phyloP scores from a whole-genome alignment of 2,888 invertebrate species.

The Pammene fasciana region DNA sequence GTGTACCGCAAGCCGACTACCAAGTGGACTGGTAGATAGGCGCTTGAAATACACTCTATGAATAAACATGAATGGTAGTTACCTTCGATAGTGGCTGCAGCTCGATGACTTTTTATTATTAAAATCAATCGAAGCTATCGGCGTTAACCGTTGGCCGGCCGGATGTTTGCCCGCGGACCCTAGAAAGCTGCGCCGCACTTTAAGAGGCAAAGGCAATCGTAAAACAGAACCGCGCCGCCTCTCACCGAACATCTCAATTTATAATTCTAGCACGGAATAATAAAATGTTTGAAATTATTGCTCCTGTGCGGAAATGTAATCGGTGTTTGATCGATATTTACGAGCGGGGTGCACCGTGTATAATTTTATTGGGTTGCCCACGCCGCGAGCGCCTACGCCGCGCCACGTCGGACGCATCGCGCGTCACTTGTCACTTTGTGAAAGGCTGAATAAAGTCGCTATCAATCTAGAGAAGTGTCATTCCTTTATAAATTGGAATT shows the following conservation, averaged over 20 bases:
- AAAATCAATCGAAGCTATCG: conserved; percentile 48
- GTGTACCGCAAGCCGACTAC: conserved; percentile 27
- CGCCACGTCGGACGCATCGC: conserved; percentile 18
- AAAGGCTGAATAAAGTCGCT: conserved; percentile 10
- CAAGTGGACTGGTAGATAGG: conserved; percentile 48
- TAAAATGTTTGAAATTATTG: conserved; percentile 65
- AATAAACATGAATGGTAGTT: conserved; percentile 43
- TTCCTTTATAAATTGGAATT: conserved; percentile 16
- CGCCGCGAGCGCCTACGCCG: conserved; percentile 44
- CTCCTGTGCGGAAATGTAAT: conserved; percentile 61
- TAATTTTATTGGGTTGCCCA: conserved; percentile 57
- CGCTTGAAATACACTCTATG: conserved; percentile 41
- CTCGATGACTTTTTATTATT: conserved; percentile 45
- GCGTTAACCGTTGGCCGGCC: conserved; percentile 62
- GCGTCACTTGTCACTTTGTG: conserved; percentile 29
- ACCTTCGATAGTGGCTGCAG: conserved; percentile 36
- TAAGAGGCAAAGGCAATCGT: conserved; percentile 64
- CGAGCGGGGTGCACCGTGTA: conserved; percentile 55
- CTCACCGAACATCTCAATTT: conserved; percentile 68
- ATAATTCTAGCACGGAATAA: conserved; percentile 61
- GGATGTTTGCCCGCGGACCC: conserved; percentile 73
- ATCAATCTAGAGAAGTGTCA: conserved; percentile 7
- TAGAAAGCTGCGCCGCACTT: conserved; percentile 68
- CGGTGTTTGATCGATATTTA: conserved; percentile 61
- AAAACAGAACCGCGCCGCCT: conserved; percentile 57